Base-by-base conservation (phyloP, 1,140 invertebrate genomes). In the Aphis gossypii region DNA sequence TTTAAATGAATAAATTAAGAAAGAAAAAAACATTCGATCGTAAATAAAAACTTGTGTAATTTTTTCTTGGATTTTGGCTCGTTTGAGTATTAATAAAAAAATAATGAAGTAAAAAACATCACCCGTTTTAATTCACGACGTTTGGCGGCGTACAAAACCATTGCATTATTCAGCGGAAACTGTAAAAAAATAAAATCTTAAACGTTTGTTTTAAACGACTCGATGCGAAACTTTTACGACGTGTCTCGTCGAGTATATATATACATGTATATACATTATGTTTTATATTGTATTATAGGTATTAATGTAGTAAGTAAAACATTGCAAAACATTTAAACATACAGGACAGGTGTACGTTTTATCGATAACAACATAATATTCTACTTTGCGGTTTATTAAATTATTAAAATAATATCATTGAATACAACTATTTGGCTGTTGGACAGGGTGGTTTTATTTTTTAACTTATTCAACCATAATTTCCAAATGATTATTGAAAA, bases 1-100 rank as follows among this genome's bases (percentile, higher is more conserved):
- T 87, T 87, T 87, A 87, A 87, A 87, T 87, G 86, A 87, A 87
- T 87, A 87, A 48, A 87, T 87, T 87, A 87, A 87, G 44, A 86
- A 30, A n/a, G 48, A 87, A 44, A 86, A 87, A n/a, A 87, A 48
- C 30, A 48, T 86, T 86, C 84, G 84, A 86, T 86, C 84, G 84
- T 86, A 86, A 86, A 86, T 87, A 87, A 87, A 87, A 87, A 48
- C 46, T 30, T 48, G 86, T 87, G 46, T 87, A 51, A 87, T 87
- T n/a, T 87, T 87, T 87, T 87, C 44, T 48, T 30, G n/a, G 30
- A 41, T 48, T 87, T 48, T 48, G 84, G 44, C 84, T 87, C 84
- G 30, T 48, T n/a, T 30, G 46, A 2, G 46, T 51, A 35, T 87
- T 46, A 46, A 30, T n/a, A 87, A 87, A 46, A 46, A 87, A 87